These are phyloP conservation scores for Teleogryllus occipitalis DNA, from an alignment of 1,140 invertebrate genomes.

Conservation along the genomic window DNA sequence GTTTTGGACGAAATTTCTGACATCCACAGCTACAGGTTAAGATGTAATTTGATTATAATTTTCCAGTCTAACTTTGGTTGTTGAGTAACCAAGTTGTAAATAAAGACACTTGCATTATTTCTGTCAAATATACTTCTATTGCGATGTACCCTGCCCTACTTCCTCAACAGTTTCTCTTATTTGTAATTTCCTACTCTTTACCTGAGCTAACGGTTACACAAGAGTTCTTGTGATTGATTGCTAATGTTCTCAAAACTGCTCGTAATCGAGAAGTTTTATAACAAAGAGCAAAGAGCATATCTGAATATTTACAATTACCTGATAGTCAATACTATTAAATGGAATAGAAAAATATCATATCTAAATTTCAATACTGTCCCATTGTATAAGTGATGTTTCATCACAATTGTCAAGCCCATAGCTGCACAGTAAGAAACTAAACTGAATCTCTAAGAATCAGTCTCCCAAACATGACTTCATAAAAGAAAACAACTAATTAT, in stretches of 20 bases:
- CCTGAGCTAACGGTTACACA: neutral
- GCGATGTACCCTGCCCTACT: neutral
- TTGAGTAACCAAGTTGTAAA: slow-evolving; percentile 1
- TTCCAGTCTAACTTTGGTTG: neutral
- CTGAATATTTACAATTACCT: neutral
- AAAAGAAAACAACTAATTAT: neutral
- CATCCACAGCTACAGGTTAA: neutral
- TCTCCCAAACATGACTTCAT: neutral
- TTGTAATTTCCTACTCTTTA: neutral
- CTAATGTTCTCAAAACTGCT: neutral
- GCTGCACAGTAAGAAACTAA: neutral
- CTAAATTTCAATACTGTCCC: neutral
- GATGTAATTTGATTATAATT: neutral
- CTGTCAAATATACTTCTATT: neutral
- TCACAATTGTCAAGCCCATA: neutral
- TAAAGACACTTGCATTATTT: neutral
- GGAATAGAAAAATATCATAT: neutral
- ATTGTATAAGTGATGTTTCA: neutral
- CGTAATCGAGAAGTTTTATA: neutral
- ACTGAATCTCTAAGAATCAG: neutral
- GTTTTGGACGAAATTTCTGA: neutral
- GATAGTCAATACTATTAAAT: neutral
- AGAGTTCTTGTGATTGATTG: neutral
- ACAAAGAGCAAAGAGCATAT: neutral
- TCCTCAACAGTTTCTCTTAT: neutral